A percentile compares a stretch with the other conserved stretches of the same genome.
Conservation (phyloP, 35 echinoderm and acorn worm genomes). For the Apostichopus californicus region DNA sequence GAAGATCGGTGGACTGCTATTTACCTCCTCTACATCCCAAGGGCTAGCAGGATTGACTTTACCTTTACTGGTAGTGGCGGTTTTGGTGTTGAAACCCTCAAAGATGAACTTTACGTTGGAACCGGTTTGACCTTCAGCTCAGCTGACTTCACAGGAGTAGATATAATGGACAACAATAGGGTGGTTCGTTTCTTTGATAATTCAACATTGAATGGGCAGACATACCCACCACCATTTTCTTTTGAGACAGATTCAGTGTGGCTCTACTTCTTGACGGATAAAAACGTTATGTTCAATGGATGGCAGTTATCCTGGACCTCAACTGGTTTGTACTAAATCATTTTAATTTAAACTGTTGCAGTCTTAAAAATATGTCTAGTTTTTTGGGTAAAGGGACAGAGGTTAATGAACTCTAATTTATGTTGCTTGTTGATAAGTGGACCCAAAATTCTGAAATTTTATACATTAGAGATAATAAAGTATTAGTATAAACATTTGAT, state of each 20-base stretch:
- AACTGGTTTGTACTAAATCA: conserved; percentile 29
- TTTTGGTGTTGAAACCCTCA: conserved; percentile 66
- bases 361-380: no score
- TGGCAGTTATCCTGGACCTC: conserved; percentile 45
- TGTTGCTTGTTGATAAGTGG: no score
- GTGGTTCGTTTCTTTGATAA: conserved; percentile 38
- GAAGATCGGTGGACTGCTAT: conserved; percentile 19
- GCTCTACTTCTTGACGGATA: conserved; percentile 70
- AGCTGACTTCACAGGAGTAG: not conserved
- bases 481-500: no score
- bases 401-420: no score
- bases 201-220: not conserved
- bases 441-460: no score
- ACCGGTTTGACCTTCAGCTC: conserved; percentile 10
- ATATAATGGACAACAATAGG: not conserved
- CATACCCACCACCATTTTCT: not conserved
- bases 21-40: conserved; percentile 72
- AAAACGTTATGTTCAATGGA: conserved; percentile 48
- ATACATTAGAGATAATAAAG: no score
- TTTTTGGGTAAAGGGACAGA: no score
- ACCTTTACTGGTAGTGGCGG: conserved; percentile 28
- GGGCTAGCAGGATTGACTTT: conserved; percentile 53
- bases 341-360: not conserved
- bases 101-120: conserved; percentile 80
- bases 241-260: conserved; percentile 46